Evolutionary conservation across 1,140 invertebrate species (phyloP).

Genomic region (Belonocnema kinseyi): DNA sequence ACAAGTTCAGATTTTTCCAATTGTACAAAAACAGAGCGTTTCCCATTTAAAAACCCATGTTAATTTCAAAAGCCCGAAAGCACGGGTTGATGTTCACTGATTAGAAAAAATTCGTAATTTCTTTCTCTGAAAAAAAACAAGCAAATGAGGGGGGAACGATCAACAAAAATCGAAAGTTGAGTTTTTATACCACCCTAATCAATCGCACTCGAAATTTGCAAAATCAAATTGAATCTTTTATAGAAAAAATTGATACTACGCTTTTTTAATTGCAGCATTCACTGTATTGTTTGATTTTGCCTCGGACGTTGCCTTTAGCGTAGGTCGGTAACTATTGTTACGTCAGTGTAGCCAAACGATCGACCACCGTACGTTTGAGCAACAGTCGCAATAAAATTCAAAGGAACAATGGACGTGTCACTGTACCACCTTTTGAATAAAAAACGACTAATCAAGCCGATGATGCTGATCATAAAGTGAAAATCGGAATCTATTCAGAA

Average conservation of each 20-base stretch:
- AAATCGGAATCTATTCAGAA: neutral
- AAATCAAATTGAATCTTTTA: neutral
- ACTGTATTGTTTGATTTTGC: neutral
- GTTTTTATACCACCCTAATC: no score
- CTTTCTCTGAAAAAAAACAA: no score
- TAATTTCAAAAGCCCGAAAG: no score
- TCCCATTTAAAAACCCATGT: no score
- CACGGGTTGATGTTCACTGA: no score
- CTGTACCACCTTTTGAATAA: neutral
- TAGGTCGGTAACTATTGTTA: slow-evolving; percentile 12
- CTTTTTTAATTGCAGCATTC: neutral
- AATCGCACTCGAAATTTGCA: no score
- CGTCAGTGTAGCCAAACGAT: neutral
- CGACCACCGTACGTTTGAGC: neutral
- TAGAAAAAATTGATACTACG: neutral
- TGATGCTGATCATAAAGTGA: neutral
- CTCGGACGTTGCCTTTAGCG: neutral
- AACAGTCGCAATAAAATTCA: slow-evolving; percentile 30
- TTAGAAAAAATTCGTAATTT: no score
- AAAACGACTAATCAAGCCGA: neutral
- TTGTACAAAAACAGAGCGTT: no score
- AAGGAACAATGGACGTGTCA: slow-evolving; percentile 8
- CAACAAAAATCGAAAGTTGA: no score
- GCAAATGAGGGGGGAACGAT: no score
- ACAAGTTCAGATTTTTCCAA: no score